A percentile compares a stretch with the other conserved stretches of the same genome.
Conservation (phyloP, 2,797 vertebrate species). For the Syngnathus acus region DNA sequence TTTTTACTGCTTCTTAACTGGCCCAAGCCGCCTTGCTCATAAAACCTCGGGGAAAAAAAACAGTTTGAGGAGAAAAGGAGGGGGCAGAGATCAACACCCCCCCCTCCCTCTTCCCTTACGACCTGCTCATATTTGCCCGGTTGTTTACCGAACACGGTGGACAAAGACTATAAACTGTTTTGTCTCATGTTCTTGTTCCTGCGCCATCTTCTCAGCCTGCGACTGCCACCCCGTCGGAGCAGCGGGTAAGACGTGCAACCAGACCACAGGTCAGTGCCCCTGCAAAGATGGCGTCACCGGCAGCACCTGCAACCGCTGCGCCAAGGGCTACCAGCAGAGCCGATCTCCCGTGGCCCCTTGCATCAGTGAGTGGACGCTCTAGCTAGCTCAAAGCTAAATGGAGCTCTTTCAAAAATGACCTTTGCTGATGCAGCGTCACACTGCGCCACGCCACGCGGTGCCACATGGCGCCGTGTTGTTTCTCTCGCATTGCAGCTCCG, state of each 20-base stretch:
- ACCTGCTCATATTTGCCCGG: constrained; percentile 27
- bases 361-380: constrained; percentile 76
- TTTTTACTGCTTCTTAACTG: constrained; percentile 64
- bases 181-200: constrained; percentile 14
- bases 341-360: constrained; percentile 93
- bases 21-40: constrained; percentile 51
- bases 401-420: constrained; percentile 10
- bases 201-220: constrained; percentile 54
- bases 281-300: constrained; percentile 95
- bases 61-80: constrained; percentile 37
- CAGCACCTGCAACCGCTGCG: constrained; percentile 94
- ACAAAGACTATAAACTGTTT: constrained; percentile 32
- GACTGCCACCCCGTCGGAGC: constrained; percentile 96
- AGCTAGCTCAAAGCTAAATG: too few species aligned
- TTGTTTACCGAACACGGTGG: constrained; percentile 40
- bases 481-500: constrained; percentile 35
- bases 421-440: constrained; percentile 20
- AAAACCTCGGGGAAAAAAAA: constrained; percentile 60
- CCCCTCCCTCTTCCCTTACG: constrained; percentile 6
- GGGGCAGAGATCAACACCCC: constrained; percentile 36
- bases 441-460: constrained; percentile 25
- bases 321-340: constrained; percentile 97
- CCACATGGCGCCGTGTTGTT: constrained; percentile 48
- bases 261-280: constrained; percentile 94
- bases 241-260: constrained; percentile 95